These are phyloP conservation scores for Labeo catla DNA, from an alignment of 2,113 vertebrate genomes.

Conservation along the genomic window DNA sequence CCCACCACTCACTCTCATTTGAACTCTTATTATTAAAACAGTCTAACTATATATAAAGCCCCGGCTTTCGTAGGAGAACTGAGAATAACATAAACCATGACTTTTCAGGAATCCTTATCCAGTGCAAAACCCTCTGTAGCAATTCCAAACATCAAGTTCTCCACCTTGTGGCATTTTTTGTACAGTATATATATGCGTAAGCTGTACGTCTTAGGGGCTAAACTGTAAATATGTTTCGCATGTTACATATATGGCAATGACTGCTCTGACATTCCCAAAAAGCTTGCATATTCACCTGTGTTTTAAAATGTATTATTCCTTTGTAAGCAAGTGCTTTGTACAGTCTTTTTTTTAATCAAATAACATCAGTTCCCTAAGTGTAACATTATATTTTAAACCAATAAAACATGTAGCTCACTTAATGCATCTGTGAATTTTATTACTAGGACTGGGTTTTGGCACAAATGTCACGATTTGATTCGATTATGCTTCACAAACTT, in stretches of 20 bases:
- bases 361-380: not conserved
- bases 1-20: constrained; percentile 74
- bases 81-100: not conserved
- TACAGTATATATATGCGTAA: constrained; percentile 35
- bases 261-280: not conserved
- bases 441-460: not conserved
- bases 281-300: not conserved
- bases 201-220: not conserved
- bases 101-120: not conserved
- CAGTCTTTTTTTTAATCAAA: not conserved
- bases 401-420: constrained; percentile 48
- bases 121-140: constrained; percentile 33
- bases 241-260: not conserved
- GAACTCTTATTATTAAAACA: constrained; percentile 77
- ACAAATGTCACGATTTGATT: too few relatives aligned
- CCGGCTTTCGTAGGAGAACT: not conserved
- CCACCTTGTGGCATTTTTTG: constrained; percentile 1
- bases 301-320: constrained; percentile 7
- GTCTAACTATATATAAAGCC: not conserved
- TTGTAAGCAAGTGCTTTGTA: constrained; percentile 36
- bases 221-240: constrained; percentile 45
- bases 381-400: constrained; percentile 39
- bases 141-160: not conserved
- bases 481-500: too few relatives aligned
- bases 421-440: not conserved